Evolutionary conservation across 2,797 vertebrate species (phyloP).

Genomic region (Denticeps clupeoides): DNA sequence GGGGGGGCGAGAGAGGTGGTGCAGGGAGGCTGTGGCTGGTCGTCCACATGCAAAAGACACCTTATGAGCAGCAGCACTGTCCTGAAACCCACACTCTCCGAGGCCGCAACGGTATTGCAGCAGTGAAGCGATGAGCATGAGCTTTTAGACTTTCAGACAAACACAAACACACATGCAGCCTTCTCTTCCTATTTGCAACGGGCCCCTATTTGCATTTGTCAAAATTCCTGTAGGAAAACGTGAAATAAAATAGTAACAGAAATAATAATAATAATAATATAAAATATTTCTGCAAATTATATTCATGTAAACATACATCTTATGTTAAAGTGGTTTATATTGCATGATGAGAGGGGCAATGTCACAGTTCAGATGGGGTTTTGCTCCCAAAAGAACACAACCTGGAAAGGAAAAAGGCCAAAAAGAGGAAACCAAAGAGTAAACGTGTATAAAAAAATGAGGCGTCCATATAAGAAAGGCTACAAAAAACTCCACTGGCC

Average conservation of each 20-base stretch:
- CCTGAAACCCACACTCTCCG: constrained; percentile 27
- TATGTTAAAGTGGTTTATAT: constrained; percentile 70
- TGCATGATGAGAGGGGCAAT: constrained; percentile 57
- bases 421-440: constrained; percentile 51
- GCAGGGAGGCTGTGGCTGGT: too few relatives aligned
- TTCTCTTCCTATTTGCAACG: constrained; percentile 34
- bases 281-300: constrained; percentile 53
- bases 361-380: constrained; percentile 53
- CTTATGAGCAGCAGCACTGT: too few relatives aligned
- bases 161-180: constrained; percentile 10
- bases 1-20: too few relatives aligned
- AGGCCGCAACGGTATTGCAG: too few relatives aligned
- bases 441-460: constrained; percentile 73
- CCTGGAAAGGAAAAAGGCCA: constrained; percentile 43
- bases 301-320: constrained; percentile 73
- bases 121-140: constrained; percentile 30
- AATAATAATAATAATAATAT: constrained; percentile 34
- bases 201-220: constrained; percentile 44
- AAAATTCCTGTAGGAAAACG: constrained; percentile 40
- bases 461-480: constrained; percentile 82
- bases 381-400: constrained; percentile 54
- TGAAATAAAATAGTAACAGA: too few relatives aligned
- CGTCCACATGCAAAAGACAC: too few relatives aligned
- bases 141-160: constrained; percentile 24
- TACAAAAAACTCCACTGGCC: constrained; percentile 88